Conservation (phyloP, 2,797 vertebrate species). For the Mus spretus region DNA sequence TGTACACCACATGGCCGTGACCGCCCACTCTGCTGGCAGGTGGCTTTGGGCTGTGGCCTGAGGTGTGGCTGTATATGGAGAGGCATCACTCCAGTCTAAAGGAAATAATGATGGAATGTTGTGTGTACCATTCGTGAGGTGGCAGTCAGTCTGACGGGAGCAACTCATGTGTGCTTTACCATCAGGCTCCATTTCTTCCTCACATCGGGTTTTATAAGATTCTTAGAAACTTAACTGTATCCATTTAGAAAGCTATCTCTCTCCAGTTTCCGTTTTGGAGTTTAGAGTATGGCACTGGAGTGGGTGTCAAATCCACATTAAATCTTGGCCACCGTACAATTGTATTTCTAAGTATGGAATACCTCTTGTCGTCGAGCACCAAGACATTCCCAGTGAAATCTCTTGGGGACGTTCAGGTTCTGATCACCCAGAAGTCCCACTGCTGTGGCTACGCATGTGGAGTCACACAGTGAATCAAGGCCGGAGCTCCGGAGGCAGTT, state of each 20-base stretch:
- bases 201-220: constrained; percentile 45
- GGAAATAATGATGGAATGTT: constrained; percentile 12
- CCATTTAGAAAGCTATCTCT: constrained; percentile 60
- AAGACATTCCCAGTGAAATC: constrained; percentile 48
- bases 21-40: neutral
- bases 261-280: constrained; percentile 47
- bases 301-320: constrained; percentile 21
- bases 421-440: constrained; percentile 45
- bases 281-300: constrained; percentile 20
- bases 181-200: constrained; percentile 60
- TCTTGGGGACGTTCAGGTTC: constrained; percentile 34
- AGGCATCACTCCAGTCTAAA: neutral
- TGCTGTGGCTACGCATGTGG: constrained; percentile 33
- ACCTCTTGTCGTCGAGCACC: constrained; percentile 42
- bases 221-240: constrained; percentile 42
- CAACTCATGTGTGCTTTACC: neutral
- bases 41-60: neutral
- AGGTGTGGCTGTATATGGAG: neutral
- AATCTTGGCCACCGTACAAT: constrained; percentile 48
- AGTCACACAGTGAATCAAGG: constrained; percentile 57
- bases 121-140: constrained; percentile 51
- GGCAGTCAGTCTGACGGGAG: neutral
- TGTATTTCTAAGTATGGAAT: constrained; percentile 65
- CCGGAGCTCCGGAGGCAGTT: constrained; percentile 22
- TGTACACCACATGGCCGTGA: neutral